Percentiles rank a stretch among this genome's conserved stretches.
Evolutionary conservation across 2,888 invertebrate species (phyloP).

Genomic region (Gerosis bhagava): DNA sequence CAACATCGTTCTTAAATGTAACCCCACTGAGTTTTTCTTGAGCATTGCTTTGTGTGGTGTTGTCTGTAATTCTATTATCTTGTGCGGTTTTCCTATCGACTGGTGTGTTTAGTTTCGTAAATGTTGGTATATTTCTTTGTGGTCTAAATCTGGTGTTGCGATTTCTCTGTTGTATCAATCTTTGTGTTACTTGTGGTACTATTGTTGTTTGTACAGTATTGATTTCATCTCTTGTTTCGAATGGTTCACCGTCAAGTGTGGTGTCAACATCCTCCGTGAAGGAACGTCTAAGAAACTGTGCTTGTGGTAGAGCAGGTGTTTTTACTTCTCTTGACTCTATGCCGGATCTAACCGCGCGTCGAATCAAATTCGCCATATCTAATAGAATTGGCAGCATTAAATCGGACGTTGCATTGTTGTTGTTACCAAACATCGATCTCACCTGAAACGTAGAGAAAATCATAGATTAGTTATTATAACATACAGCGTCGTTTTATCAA

Average conservation of each 20-base stretch:
- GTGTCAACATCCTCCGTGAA: slow-evolving; percentile 56
- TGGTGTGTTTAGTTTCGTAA: slow-evolving; percentile 32
- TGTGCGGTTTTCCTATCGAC: slow-evolving; percentile 29
- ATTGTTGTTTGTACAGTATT: slow-evolving; percentile 30
- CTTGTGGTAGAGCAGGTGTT: slow-evolving; percentile 42
- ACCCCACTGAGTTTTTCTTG: slow-evolving; percentile 26
- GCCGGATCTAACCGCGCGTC: slow-evolving; percentile 70
- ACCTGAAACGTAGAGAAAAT: slow-evolving; percentile 63
- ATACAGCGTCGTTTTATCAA: no score
- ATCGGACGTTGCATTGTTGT: slow-evolving; percentile 77
- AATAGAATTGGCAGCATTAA: slow-evolving; percentile 84
- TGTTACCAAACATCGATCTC: slow-evolving; percentile 81
- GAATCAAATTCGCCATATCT: slow-evolving; percentile 85
- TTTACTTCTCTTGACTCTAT: slow-evolving; percentile 60
- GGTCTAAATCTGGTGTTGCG: slow-evolving; percentile 50
- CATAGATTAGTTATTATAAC: no score
- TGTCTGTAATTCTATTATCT: slow-evolving; percentile 38
- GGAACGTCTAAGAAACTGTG: slow-evolving; percentile 63
- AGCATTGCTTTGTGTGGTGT: slow-evolving; percentile 38
- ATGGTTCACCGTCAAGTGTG: slow-evolving; percentile 53
- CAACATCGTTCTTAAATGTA: slow-evolving; percentile 22
- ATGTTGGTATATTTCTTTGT: slow-evolving; percentile 43
- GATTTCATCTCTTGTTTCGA: slow-evolving; percentile 47
- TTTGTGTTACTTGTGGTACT: slow-evolving; percentile 37
- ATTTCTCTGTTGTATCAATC: slow-evolving; percentile 37